These are phyloP conservation scores for Lathronympha strigana DNA, from an alignment of 2,888 invertebrate species.

Conservation along the genomic window DNA sequence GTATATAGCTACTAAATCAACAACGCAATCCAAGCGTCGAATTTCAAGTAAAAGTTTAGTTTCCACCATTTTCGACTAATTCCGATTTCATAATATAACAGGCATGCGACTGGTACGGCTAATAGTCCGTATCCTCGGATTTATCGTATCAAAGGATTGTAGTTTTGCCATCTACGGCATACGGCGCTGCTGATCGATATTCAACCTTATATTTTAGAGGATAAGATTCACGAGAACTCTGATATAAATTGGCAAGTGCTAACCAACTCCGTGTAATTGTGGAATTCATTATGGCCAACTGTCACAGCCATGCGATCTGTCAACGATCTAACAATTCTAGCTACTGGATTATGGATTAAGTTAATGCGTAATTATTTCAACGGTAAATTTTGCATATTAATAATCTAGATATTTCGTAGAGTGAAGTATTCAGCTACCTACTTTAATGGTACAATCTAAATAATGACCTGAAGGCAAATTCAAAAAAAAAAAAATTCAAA, in stretches of 20 bases:
- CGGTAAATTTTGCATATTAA: conserved; percentile 1
- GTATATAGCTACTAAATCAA: not conserved
- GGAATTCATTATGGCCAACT: conserved; percentile 57
- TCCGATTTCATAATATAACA: conserved; percentile 53
- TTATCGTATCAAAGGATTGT: conserved; percentile 57
- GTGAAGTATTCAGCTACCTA: not conserved
- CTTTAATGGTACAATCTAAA: not conserved
- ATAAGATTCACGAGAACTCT: not conserved
- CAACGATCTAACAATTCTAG: conserved; percentile 53
- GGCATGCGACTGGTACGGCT: conserved; percentile 55
- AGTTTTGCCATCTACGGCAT: conserved; percentile 45
- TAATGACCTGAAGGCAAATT: not conserved
- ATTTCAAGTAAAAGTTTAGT: conserved; percentile 26
- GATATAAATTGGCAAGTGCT: conserved; percentile 39
- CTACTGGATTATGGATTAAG: conserved; percentile 50
- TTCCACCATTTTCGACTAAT: conserved; percentile 41
- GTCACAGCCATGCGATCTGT: conserved; percentile 57
- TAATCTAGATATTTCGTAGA: conserved; percentile 7
- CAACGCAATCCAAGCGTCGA: conserved; percentile 1
- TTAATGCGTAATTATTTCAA: conserved; percentile 37
- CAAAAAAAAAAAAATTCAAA: too few relatives aligned
- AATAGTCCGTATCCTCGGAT: conserved; percentile 58
- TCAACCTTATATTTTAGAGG: not conserved
- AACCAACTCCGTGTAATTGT: conserved; percentile 55
- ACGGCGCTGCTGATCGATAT: conserved; percentile 1